Conservation (phyloP, 2,113 vertebrate genomes). For the Prolemur simus region DNA sequence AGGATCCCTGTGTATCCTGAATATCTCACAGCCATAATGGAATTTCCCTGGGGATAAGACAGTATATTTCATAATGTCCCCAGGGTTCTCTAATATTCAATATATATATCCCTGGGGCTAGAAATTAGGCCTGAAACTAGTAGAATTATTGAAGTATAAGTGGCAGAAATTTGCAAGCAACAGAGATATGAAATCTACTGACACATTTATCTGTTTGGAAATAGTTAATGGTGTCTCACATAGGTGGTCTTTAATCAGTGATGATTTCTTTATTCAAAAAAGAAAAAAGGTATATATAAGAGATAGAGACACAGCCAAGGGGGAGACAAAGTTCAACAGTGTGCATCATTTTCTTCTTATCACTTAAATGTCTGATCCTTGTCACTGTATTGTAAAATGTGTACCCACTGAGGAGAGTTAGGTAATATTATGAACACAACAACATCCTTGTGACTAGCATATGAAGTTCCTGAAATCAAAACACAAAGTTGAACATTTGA, state of each 20-base stretch:
- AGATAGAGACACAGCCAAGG: background rate
- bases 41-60: background rate
- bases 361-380: background rate
- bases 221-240: background rate
- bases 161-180: conserved; percentile 18
- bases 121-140: background rate
- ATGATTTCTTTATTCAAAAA: conserved; percentile 1
- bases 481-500: background rate
- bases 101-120: background rate
- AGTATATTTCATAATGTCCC: background rate
- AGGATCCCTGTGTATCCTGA: background rate
- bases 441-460: background rate
- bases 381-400: background rate
- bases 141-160: background rate
- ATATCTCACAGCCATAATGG: background rate
- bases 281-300: background rate
- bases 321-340: background rate
- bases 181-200: background rate
- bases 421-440: background rate
- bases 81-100: background rate
- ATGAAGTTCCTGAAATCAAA: background rate
- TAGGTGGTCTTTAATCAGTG: background rate
- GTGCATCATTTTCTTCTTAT: background rate
- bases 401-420: background rate
- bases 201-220: background rate